Evolutionary conservation across 2,888 invertebrate species (phyloP).

Genomic region (Norana najaformis): DNA sequence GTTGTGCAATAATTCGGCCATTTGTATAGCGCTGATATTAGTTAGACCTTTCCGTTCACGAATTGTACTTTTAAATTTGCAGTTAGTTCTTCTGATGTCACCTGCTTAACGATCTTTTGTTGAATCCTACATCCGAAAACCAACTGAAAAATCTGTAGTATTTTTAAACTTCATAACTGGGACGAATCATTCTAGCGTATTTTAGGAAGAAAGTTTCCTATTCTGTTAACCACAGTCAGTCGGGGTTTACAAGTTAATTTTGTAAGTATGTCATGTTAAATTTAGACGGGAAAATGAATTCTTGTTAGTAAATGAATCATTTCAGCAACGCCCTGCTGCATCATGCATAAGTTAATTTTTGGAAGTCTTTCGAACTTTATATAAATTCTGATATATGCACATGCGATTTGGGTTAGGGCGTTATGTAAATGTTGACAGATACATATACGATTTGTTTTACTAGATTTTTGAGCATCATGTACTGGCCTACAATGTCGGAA

Average conservation of each 20-base stretch:
- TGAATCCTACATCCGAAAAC: background rate
- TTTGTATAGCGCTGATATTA: background rate
- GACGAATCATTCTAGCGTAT: no score
- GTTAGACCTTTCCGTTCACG: background rate
- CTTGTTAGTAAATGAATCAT: background rate
- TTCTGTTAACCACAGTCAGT: background rate
- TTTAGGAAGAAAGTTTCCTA: background rate
- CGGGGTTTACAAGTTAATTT: background rate
- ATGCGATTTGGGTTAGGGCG: background rate
- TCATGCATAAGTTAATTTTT: background rate
- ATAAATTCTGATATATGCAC: background rate
- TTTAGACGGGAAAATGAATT: background rate
- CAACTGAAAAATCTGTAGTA: background rate
- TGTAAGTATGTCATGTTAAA: background rate
- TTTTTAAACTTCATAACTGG: background rate
- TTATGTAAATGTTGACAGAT: background rate
- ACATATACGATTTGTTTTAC: background rate
- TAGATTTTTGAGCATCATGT: slow-evolving; percentile 22
- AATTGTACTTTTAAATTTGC: background rate
- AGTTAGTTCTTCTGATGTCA: background rate
- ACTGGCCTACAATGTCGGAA: slow-evolving; percentile 20
- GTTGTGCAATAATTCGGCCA: background rate
- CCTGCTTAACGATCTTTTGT: background rate
- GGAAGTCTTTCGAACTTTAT: background rate
- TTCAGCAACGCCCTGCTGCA: background rate